Percentiles rank a stretch among this genome's conserved stretches.
These are phyloP conservation scores for Burhinus bistriatus DNA, from an alignment of 2,113 vertebrate genomes.

Conservation along the genomic window DNA sequence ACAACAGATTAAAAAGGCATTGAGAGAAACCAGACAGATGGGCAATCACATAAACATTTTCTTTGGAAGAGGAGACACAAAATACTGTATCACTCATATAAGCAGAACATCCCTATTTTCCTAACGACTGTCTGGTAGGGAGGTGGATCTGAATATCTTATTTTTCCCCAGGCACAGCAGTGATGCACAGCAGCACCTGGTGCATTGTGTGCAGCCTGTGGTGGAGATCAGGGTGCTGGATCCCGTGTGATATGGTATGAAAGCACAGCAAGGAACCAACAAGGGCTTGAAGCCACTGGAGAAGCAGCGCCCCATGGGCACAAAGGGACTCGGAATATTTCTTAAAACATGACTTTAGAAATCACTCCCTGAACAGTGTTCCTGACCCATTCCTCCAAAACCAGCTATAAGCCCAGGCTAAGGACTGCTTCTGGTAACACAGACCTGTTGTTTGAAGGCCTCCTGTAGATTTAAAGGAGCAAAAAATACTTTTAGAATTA, in stretches of 20 bases:
- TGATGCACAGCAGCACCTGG: background rate
- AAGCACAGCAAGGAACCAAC: accelerated
- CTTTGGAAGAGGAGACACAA: background rate
- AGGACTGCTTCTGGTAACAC: background rate
- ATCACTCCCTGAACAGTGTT: background rate
- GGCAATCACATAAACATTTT: background rate
- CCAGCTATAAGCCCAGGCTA: background rate
- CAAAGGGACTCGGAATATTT: background rate
- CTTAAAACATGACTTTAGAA: background rate
- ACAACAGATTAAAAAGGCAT: background rate
- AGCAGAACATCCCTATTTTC: background rate
- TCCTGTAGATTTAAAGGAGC: background rate
- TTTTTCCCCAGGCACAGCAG: background rate
- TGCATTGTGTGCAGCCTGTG: accelerated
- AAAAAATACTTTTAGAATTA: background rate
- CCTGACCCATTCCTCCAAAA: background rate
- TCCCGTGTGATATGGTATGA: background rate
- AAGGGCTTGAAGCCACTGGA: background rate
- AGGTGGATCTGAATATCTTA: background rate
- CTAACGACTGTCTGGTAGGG: background rate
- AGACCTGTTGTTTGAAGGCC: background rate
- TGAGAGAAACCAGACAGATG: background rate
- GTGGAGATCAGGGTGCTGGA: background rate
- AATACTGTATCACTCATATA: background rate
- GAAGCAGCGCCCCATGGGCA: background rate